Evolutionary conservation across 2,888 invertebrate genomes (phyloP).

Genomic region (Teleogryllus oceanicus): DNA sequence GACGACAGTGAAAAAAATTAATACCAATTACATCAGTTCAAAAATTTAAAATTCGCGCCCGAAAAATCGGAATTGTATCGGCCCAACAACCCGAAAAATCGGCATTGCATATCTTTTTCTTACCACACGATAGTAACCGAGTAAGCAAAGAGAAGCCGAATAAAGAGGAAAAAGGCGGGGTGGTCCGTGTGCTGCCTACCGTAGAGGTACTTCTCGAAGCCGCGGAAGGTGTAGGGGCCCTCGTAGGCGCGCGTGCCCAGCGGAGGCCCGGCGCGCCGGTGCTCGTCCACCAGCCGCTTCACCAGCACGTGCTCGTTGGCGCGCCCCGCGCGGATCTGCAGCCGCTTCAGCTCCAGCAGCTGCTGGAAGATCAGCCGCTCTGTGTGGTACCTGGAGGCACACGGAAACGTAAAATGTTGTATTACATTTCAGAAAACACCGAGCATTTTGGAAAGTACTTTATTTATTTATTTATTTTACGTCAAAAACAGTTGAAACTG

Average conservation of each 20-base stretch:
- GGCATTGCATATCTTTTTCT: no score
- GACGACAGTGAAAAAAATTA: no score
- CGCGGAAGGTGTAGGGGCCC: constrained; percentile 50
- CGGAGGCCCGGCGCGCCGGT: constrained; percentile 70
- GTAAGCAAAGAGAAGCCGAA: neutral
- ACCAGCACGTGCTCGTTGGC: constrained; percentile 83
- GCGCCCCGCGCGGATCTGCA: constrained; percentile 86
- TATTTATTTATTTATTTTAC: no score
- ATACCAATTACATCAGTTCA: no score
- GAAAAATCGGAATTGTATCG: no score
- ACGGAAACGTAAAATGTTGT: no score
- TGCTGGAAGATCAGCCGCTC: constrained; percentile 92
- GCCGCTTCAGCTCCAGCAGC: constrained; percentile 82
- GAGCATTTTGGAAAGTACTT: no score
- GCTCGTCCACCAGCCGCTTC: constrained; percentile 81
- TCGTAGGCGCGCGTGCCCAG: constrained; percentile 57
- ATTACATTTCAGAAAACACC: no score
- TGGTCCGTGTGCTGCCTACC: constrained; percentile 47
- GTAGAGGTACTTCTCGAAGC: constrained; percentile 84
- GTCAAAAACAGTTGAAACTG: no score
- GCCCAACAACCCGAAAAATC: no score
- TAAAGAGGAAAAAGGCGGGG: neutral
- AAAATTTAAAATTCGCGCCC: no score
- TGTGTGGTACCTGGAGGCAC: constrained; percentile 66
- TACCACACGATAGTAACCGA: no score